Base-by-base conservation (phyloP, 2,113 vertebrate genomes). In the Gobiocypris rarus region DNA sequence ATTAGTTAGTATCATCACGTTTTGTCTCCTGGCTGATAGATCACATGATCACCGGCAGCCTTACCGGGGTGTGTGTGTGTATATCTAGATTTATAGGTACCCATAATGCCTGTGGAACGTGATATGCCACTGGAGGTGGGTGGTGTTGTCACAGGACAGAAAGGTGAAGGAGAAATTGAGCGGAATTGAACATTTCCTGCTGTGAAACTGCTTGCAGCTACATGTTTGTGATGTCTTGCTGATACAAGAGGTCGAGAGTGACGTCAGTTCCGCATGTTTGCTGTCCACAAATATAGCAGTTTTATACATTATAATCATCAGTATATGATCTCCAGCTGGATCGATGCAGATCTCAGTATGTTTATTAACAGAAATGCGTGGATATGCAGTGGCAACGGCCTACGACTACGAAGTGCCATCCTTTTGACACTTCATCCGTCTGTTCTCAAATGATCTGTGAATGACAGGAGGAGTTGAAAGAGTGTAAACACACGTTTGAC, bases 71-170 rank as follows among this genome's bases (percentile, higher is more conserved):
- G 79, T 81, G 84, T 89, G 80, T 82, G 79, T 81, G 84, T 89
- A 76, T 69, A 84, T 78, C 84, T 65, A 50, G 84, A 85, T 90
- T 88, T 88, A 86, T 84, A 78, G 78, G 54, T 73, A 61, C 78
- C 79, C 76, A 56, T 85, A 88, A 83, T 85, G 84, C 85, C 67
- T 24, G 59, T 73, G 81, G 59, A 69, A 85, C 63, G 81, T 86
- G 87, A 88, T 88, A 71, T 84, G 85, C 87, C 86, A 76, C 48
- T 56, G 41, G 61, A 41, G 85, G 80, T 34, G 38, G n/a, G 63
- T 26, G 31, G 26, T 15, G 24, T 31, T 75, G 48, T 65, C 65
- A 83, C 63, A 73, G 50, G n/a, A 43, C 52, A 31, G 50, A 31
- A 79, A 54, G 81, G 56, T 73, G 69, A 83, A 86, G 48, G 76